These are phyloP conservation scores for Anas capensis DNA, from an alignment of 2,797 vertebrate species.

Conservation along the genomic window DNA sequence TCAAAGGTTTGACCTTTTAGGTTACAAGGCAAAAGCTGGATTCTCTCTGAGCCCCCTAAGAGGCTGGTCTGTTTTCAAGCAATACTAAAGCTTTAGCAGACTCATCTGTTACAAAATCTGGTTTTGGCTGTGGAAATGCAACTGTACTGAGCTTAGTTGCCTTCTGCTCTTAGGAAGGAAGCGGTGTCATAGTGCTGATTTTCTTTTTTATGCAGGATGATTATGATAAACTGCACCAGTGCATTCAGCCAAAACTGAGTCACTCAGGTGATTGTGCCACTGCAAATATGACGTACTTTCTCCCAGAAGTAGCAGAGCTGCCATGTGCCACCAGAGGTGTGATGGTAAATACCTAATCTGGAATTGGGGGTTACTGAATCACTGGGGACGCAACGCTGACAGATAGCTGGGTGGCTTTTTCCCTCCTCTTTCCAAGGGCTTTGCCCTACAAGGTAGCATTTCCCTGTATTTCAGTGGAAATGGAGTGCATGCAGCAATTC, in stretches of 20 bases:
- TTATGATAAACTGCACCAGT: background rate
- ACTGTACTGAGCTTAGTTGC: background rate
- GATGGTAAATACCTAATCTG: background rate
- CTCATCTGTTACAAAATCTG: background rate
- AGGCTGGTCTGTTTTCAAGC: background rate
- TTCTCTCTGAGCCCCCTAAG: background rate
- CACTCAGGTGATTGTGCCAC: background rate
- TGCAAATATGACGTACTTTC: background rate
- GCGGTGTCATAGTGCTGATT: background rate
- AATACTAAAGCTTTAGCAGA: background rate
- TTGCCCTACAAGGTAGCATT: background rate
- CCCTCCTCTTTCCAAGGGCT: background rate
- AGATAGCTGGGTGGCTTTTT: background rate
- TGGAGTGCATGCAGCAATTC: background rate
- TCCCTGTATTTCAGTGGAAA: background rate
- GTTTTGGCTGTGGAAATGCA: background rate
- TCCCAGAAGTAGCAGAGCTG: constrained; percentile 15
- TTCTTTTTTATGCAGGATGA: background rate
- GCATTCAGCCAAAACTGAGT: constrained; percentile 38
- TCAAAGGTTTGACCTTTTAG: background rate
- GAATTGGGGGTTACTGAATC: background rate
- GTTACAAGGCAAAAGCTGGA: background rate
- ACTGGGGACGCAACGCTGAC: background rate
- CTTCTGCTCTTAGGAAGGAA: background rate
- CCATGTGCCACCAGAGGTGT: background rate